Evolutionary conservation across 2,888 invertebrate genomes (phyloP).

Genomic region (Cosmia trapezina): DNA sequence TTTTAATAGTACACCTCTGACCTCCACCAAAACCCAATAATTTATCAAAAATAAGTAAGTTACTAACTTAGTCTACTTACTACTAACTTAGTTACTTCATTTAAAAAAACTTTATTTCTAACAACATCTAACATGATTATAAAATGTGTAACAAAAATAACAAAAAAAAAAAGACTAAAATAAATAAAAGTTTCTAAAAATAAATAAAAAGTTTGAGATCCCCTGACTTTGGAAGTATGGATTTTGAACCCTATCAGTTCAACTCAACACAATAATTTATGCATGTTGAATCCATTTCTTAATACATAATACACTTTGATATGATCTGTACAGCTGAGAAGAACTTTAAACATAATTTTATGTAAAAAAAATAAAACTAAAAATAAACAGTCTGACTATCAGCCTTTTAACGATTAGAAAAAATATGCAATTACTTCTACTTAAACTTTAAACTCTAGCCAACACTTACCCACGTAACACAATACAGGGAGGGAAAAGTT

Average conservation of each 20-base stretch:
- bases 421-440: background rate
- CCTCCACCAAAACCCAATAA: conserved; percentile 42
- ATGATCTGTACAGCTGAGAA: background rate
- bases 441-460: background rate
- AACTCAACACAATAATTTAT: background rate
- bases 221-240: background rate
- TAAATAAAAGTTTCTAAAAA: conserved; percentile 9
- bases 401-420: conserved; percentile 16
- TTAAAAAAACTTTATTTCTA: conserved; percentile 3
- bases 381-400: conserved; percentile 8
- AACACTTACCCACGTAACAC: background rate
- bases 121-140: conserved; percentile 12
- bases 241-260: background rate
- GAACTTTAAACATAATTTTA: background rate
- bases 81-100: conserved; percentile 1
- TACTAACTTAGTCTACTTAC: background rate
- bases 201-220: conserved; percentile 40
- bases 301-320: background rate
- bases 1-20: conserved; percentile 34
- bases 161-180: background rate
- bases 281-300: background rate
- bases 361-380: background rate
- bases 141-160: conserved; percentile 3
- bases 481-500: background rate
- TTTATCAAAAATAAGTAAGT: conserved; percentile 13